Conservation (phyloP, 2,113 vertebrate species). For the Callipepla californica region DNA sequence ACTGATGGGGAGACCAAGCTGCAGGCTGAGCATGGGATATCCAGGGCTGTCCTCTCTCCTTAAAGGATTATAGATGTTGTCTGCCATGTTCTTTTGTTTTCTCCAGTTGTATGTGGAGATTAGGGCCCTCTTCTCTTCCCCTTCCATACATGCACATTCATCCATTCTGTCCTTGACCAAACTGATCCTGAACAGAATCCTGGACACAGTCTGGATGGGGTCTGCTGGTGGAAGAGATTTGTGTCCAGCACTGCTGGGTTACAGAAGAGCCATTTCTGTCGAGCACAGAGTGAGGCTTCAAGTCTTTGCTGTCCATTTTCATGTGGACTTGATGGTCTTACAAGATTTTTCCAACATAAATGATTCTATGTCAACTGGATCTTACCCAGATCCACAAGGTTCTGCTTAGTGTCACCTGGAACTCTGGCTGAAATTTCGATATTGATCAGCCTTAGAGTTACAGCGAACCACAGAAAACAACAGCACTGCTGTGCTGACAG, state of each 20-base stretch:
- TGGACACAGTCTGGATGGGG: no score
- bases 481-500: background rate
- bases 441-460: background rate
- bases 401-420: conserved; percentile 20
- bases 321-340: background rate
- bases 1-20: fast-evolving
- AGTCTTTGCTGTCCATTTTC: background rate
- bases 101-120: background rate
- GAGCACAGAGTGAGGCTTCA: background rate
- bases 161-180: background rate
- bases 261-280: background rate
- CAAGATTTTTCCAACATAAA: background rate
- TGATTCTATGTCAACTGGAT: background rate
- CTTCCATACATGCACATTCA: background rate
- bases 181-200: background rate
- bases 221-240: background rate
- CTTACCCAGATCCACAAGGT: background rate
- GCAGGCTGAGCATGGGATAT: background rate
- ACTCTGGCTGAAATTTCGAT: background rate
- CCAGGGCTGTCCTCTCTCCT: background rate
- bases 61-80: background rate
- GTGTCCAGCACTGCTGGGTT: background rate
- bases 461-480: background rate
- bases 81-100: background rate
- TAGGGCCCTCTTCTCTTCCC: background rate